Evolutionary conservation across 2,888 invertebrate genomes (phyloP), one percentile per base, ranked within the genome.

Genomic region (Penaeus monodon): DNA sequence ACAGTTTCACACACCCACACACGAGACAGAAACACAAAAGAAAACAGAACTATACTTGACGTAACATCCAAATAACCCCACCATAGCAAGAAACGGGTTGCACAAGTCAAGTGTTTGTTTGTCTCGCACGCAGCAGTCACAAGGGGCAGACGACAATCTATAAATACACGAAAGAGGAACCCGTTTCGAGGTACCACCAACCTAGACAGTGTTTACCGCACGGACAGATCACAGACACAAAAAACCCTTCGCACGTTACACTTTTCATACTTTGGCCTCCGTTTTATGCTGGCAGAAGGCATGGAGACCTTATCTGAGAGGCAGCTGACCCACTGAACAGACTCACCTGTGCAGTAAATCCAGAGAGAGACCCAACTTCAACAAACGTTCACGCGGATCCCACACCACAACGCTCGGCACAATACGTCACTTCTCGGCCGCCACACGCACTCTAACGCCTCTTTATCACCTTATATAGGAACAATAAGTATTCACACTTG

Each of bases 401-500:
- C 85, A 85, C 85, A 66, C 80, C 29, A 85, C 79, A 80, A 85
- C 85, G 85, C 85, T 85, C 85, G 65, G 17, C 57, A 57, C 80
- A 74, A 64, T 80, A n/a, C 57, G 57, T 68, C 70, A 68, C 78
- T 85, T 73, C 49, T 49, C 80, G 49, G 14, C 44, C n/a, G 70
- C 79, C 65, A 74, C 65, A 73, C 79, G 33, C 65, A 76, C 44
- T 33, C n/a, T 85, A 73, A 80, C 74, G 70, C 80, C 44, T 64
- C 65, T 63, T 65, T 66, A 33, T 65, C 80, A 24, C 57, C 70
- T 44, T 85, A 73, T 85, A 80, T 73, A 44, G 80, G n/a, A 64
- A 49, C 64, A 80, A 73, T 70, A 80, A 38, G 83, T 87, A 87
- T 87, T 87, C 82, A 83, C 86, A 87, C 82, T 78, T 87, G 78